Evolutionary conservation across 1,140 invertebrate genomes (phyloP), one percentile per base, ranked within the genome.

Genomic region (Spodoptera litura): DNA sequence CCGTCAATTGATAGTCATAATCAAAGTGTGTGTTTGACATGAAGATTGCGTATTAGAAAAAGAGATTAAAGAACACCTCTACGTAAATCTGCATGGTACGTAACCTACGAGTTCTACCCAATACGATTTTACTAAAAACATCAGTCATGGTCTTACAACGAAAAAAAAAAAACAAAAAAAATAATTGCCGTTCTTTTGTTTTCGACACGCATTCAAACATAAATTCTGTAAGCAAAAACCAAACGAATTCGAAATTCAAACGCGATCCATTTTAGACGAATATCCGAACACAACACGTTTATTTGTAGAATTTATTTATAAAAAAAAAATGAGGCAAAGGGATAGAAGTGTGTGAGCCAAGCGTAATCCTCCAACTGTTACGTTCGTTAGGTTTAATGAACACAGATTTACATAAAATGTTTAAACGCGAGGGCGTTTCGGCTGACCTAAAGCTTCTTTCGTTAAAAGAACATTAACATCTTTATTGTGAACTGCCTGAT

Each of bases 321-420:
- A 61, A 71, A 71, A 70, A 78, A 78, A 78, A 38, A 51, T 35
- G 15, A 56, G 49, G 56, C 66, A 53, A 62, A 59, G 58, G 72
- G 58, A 75, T 75, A 59, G 52, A 62, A 27, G 20, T 51, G 58
- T 62, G 71, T 71, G 76, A 71, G 55, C 44, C 56, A 25, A 20
- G 15, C 13, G 55, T 78, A 78, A 78, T 78, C 76, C 66, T 44
- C 66, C 53, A 10, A 52, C 52, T 66, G 38, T 71, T 61, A 62
- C 66, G 76, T 78, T 78, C 76, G 76, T 78, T 78, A 78, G 76
- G 76, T 71, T 78, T 78, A 78, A 78, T 78, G 66, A 78, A 78
- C 66, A 51, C 44, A 71, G 76, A 71, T 78, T 71, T 78, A 78
- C 76, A 72, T 78, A 71, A 78, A 68, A 61, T 66, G 71, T 78